These are phyloP conservation scores for Drosophila fungiperda DNA, from an alignment of 2,888 invertebrate genomes.

Conservation along the genomic window DNA sequence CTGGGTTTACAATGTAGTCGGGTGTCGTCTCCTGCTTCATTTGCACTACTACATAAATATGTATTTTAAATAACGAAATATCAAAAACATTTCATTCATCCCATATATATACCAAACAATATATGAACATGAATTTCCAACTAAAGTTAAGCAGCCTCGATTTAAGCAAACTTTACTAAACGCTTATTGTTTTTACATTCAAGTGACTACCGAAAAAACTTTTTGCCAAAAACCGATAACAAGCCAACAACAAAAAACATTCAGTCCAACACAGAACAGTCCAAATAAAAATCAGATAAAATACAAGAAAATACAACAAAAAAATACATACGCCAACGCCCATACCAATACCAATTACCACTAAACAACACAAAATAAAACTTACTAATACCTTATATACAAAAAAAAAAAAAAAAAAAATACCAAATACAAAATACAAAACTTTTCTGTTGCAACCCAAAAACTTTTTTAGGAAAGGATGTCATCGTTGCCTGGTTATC, in stretches of 20 bases:
- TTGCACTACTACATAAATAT: conserved; percentile 31
- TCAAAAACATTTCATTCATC: conserved; percentile 26
- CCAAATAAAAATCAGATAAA: conserved; percentile 14
- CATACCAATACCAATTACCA: conserved; percentile 30
- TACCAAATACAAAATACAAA: conserved; percentile 45
- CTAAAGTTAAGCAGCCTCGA: conserved; percentile 38
- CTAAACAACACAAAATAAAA: conserved; percentile 4
- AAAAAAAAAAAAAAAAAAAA: conserved; percentile 25
- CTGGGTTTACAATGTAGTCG: conserved; percentile 25
- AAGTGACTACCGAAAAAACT: conserved; percentile 27
- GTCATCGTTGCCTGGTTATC: conserved; percentile 97
- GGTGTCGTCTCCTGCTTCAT: conserved; percentile 28
- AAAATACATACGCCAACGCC: conserved; percentile 38
- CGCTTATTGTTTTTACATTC: conserved; percentile 26
- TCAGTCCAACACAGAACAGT: conserved; percentile 34
- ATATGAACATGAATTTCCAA: conserved; percentile 28
- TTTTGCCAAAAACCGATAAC: conserved; percentile 53
- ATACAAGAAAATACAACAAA: conserved; percentile 23
- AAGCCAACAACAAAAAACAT: conserved; percentile 39
- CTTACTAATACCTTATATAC: conserved; percentile 30
- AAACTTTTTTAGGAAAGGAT: conserved; percentile 91
- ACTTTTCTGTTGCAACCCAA: conserved; percentile 72
- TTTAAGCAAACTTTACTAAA: conserved; percentile 23
- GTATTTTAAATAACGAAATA: conserved; percentile 35
- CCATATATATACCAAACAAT: conserved; percentile 16